Percentiles rank a stretch among this genome's conserved stretches.
phyloP scores from a whole-genome alignment of 1,140 invertebrate species.

The Lepidurus arcticus region DNA sequence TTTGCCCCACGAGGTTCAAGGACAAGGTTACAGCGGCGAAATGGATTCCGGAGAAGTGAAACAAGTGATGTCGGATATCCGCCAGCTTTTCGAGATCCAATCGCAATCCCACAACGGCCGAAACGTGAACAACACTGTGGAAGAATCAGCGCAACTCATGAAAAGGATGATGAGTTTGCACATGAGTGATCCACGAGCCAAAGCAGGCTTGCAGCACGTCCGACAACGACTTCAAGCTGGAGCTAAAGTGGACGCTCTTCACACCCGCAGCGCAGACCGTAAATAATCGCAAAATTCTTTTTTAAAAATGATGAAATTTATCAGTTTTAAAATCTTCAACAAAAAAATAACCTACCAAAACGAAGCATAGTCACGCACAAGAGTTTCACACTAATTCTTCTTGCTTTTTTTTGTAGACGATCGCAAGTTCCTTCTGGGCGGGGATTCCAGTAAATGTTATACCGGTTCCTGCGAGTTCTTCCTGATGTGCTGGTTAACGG shows the following conservation, averaged over 20 bases:
- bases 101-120: background rate
- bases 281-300: background rate
- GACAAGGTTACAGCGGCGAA: background rate
- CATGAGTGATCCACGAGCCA: slow-evolving; percentile 20
- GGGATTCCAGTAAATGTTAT: slow-evolving; percentile 51
- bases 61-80: slow-evolving; percentile 26
- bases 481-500: slow-evolving; percentile 83
- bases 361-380: background rate
- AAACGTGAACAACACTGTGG: background rate
- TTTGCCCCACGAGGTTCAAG: background rate
- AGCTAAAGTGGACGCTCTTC: background rate
- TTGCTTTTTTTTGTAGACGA: background rate
- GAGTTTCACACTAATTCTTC: background rate
- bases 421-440: slow-evolving; percentile 39
- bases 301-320: background rate
- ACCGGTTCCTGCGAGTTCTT: slow-evolving; percentile 85
- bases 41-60: background rate
- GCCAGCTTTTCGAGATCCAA: slow-evolving; percentile 23
- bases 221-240: background rate
- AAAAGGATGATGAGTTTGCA: slow-evolving; percentile 9
- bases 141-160: background rate
- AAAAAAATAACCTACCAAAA: background rate
- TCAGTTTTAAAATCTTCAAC: background rate
- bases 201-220: slow-evolving; percentile 19
- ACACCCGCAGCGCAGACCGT: slow-evolving; percentile 6